These are phyloP conservation scores for Ochotona princeps DNA, from an alignment of 2,113 vertebrate genomes.

Conservation along the genomic window DNA sequence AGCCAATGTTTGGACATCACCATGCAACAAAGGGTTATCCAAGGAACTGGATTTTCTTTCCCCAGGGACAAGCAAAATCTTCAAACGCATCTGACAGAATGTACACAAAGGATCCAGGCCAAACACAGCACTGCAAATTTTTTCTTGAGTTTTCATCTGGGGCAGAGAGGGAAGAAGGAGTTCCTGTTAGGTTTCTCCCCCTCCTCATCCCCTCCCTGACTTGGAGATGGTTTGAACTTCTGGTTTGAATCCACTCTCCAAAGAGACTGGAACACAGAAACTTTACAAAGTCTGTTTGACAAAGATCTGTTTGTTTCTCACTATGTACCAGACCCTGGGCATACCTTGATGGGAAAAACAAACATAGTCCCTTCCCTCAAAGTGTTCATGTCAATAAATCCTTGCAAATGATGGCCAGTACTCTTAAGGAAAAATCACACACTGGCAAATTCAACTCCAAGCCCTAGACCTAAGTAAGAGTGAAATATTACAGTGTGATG, in stretches of 20 bases:
- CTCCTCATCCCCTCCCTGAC: no score
- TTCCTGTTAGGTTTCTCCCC: background rate
- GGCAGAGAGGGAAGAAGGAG: background rate
- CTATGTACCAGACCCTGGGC: background rate
- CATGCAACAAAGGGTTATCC: background rate
- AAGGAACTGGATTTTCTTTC: background rate
- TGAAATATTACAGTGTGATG: background rate
- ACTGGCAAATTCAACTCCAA: background rate
- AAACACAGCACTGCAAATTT: background rate
- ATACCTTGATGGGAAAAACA: background rate
- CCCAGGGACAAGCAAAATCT: background rate
- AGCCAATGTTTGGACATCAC: background rate
- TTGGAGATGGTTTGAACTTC: background rate
- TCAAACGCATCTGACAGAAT: background rate
- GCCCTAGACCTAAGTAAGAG: background rate
- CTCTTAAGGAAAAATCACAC: background rate
- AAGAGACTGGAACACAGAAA: background rate
- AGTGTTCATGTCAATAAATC: background rate
- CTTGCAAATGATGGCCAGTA: background rate
- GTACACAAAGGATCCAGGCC: background rate
- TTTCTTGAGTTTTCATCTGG: background rate
- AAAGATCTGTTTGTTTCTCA: background rate
- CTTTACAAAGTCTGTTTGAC: background rate
- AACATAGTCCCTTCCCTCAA: background rate
- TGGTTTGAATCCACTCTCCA: background rate